These are phyloP conservation scores for Thyatira batis DNA, from an alignment of 2,888 invertebrate species.

Conservation along the genomic window DNA sequence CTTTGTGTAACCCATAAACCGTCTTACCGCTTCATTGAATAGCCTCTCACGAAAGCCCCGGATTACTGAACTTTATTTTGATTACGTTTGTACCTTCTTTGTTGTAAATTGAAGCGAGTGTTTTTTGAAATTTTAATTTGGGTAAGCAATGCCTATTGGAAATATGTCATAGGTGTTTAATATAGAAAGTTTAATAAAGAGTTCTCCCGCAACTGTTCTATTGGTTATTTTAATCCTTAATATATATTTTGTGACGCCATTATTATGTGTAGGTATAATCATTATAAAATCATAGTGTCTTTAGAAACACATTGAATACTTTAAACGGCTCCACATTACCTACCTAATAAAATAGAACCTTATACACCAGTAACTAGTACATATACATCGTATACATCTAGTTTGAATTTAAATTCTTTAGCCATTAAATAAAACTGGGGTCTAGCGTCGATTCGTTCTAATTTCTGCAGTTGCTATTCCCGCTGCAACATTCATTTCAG, in stretches of 20 bases:
- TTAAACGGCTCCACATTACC: too few relatives aligned
- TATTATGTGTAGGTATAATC: too few relatives aligned
- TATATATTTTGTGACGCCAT: too few relatives aligned
- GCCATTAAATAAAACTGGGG: neutral
- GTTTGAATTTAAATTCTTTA: too few relatives aligned
- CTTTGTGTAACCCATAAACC: conserved; percentile 47
- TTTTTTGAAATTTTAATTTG: neutral
- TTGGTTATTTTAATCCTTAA: too few relatives aligned
- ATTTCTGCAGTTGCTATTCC: conserved; percentile 37
- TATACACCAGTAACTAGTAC: too few relatives aligned
- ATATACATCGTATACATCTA: neutral
- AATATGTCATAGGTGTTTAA: too few relatives aligned
- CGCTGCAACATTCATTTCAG: conserved; percentile 46
- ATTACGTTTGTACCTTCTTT: conserved; percentile 21
- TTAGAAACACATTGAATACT: too few relatives aligned
- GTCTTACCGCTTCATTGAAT: conserved; percentile 33
- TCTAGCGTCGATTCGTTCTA: conserved; percentile 29
- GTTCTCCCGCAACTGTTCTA: too few relatives aligned
- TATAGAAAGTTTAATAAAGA: too few relatives aligned
- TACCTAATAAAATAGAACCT: too few relatives aligned
- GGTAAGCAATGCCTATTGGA: neutral
- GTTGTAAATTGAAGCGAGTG: neutral
- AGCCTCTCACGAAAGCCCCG: conserved; percentile 25
- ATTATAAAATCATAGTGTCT: too few relatives aligned
- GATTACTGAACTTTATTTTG: conserved; percentile 33